Evolutionary conservation across 2,113 vertebrate genomes (phyloP).

Genomic region (Oreochromis tanganicae): DNA sequence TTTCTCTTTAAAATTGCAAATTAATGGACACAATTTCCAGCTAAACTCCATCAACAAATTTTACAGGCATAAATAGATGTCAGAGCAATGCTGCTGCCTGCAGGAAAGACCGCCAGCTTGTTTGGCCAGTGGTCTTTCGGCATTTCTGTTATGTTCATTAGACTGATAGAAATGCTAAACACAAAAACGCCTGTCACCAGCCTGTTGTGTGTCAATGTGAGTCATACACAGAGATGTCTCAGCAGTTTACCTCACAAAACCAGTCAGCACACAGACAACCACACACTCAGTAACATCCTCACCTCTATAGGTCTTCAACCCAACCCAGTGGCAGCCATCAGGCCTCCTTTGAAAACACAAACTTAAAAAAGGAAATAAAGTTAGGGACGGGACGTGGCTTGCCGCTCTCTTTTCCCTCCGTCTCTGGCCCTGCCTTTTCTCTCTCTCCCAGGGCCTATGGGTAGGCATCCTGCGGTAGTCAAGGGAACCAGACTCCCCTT

Average conservation of each 20-base stretch:
- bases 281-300: constrained; percentile 31
- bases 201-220: background rate
- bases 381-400: background rate
- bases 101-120: background rate
- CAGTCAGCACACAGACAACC: background rate
- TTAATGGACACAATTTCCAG: background rate
- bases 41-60: background rate
- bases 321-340: constrained; percentile 11
- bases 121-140: background rate
- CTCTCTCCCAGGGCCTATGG: constrained; percentile 38
- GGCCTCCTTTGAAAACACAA: constrained; percentile 32
- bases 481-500: constrained; percentile 69
- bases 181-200: background rate
- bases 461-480: constrained; percentile 64
- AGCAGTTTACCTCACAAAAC: background rate
- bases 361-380: constrained; percentile 32
- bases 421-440: constrained; percentile 54
- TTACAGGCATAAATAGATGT: background rate
- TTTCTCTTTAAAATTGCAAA: background rate
- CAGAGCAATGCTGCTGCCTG: background rate
- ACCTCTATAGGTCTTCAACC: constrained; percentile 35
- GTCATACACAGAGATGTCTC: constrained; percentile 5
- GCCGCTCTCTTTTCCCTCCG: constrained; percentile 48
- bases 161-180: background rate
- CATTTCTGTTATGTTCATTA: background rate